phyloP scores from a whole-genome alignment of 2,888 invertebrate genomes.

The Tachina grossa region DNA sequence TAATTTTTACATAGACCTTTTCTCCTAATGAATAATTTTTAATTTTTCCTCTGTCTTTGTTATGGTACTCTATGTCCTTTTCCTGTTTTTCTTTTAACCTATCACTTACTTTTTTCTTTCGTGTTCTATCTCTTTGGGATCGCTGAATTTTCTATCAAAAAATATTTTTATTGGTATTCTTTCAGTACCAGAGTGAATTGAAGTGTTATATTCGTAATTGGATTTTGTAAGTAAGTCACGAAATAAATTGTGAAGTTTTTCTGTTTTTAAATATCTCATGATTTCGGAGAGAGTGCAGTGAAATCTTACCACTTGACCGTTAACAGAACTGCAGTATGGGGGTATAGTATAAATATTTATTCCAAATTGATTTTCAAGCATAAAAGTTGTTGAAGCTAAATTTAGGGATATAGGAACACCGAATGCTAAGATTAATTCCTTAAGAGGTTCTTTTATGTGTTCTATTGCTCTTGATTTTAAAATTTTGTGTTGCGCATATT shows the following conservation, averaged over 20 bases:
- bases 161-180: background rate
- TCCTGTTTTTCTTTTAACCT: slow-evolving; percentile 5
- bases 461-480: background rate
- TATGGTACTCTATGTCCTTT: slow-evolving; percentile 6
- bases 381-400: slow-evolving; percentile 13
- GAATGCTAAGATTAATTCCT: too few species aligned
- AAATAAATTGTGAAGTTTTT: too few species aligned
- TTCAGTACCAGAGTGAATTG: too few species aligned
- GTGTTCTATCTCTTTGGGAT: background rate
- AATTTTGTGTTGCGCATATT: background rate
- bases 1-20: slow-evolving; percentile 5
- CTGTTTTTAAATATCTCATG: too few species aligned
- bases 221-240: too few species aligned
- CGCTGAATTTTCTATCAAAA: background rate
- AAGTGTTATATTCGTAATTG: background rate
- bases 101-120: background rate
- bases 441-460: slow-evolving; percentile 15
- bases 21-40: background rate
- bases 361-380: slow-evolving; percentile 2
- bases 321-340: background rate
- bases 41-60: background rate
- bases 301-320: too few species aligned
- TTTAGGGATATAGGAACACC: slow-evolving; percentile 8
- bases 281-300: too few species aligned
- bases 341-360: too few species aligned